Evolutionary conservation across 2,888 invertebrate genomes (phyloP), one percentile per base, ranked within the genome.

Genomic region (Oscheius sp.): DNA sequence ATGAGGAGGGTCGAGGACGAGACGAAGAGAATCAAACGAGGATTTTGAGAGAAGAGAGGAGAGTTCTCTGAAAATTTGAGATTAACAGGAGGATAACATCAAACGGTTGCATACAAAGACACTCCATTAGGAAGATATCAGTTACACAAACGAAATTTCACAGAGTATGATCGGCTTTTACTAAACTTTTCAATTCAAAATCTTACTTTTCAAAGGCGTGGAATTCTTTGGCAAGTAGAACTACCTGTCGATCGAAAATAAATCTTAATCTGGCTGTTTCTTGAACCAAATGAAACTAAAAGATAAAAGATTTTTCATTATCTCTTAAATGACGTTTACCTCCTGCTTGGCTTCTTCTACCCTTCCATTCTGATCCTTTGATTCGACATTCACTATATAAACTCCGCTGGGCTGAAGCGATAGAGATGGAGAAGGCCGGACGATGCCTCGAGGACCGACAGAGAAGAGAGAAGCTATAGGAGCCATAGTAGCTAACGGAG

Each of bases 211-310:
- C 59, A 14, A 62, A 62, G 3, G 33, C 30, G 17, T 30, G 22
- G 30, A 32, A 47, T 4, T 49, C 49, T 32, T 62, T 47, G 12
- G 62, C 44, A 5, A 62, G 9, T 9, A 33, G 20, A 14, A 45
- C 22, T 22, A 62, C 12, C 28, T 20, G 62, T n/a, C 20, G n/a
- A 14, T 62, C 62, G n/a, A 62, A 47, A 20, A 62, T 49, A 24
- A 47, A 62, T 32, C 47, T 32, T 17, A 62, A 24, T 3, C 49
- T n/a, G 24, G 47, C 20, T 1, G 47, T 22, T 44, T 8, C 2
- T 14, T 32, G 32, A 36, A 62, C 32, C 14, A 62, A 36, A 26
- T 59, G 59, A 45, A 59, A 59, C 59, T 59, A 30, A 30, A 59
- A n/a, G n/a, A n/a, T n/a, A n/a, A n/a, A 24, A 24, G 9, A 12